These are phyloP conservation scores for Semnopithecus entellus DNA, from an alignment of 2,113 vertebrate species.

Conservation along the genomic window DNA sequence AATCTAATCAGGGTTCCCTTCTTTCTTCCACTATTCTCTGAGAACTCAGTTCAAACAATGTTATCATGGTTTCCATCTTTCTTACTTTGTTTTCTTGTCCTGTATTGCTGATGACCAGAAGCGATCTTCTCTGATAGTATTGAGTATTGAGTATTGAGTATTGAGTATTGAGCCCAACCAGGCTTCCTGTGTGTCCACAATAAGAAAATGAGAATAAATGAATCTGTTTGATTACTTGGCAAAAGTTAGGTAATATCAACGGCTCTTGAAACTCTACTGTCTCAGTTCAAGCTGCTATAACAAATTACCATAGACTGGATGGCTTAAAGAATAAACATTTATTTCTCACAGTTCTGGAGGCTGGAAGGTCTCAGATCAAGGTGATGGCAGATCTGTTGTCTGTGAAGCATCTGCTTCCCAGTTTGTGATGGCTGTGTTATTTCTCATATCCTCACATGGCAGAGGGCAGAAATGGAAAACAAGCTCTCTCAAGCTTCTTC, in stretches of 20 bases:
- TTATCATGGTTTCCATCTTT: background rate
- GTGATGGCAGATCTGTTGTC: background rate
- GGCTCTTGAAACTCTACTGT: background rate
- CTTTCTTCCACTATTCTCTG: background rate
- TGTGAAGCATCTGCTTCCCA: background rate
- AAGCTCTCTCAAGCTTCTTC: background rate
- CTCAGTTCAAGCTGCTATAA: background rate
- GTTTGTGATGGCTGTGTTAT: background rate
- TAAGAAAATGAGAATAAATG: background rate
- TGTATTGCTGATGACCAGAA: background rate
- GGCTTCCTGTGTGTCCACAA: background rate
- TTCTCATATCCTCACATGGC: background rate
- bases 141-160: fast-evolving
- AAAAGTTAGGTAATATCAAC: background rate
- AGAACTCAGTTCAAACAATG: background rate
- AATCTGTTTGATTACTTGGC: background rate
- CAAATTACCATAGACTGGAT: background rate
- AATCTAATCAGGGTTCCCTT: background rate
- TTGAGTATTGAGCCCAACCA: background rate
- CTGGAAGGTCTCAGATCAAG: background rate
- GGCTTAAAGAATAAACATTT: background rate
- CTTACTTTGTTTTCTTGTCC: background rate
- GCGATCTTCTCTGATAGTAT: background rate
- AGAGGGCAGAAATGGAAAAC: background rate
- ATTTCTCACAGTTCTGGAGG: background rate